These are phyloP conservation scores for Pseudorasbora parva DNA, from an alignment of 2,113 vertebrate species.

Conservation along the genomic window DNA sequence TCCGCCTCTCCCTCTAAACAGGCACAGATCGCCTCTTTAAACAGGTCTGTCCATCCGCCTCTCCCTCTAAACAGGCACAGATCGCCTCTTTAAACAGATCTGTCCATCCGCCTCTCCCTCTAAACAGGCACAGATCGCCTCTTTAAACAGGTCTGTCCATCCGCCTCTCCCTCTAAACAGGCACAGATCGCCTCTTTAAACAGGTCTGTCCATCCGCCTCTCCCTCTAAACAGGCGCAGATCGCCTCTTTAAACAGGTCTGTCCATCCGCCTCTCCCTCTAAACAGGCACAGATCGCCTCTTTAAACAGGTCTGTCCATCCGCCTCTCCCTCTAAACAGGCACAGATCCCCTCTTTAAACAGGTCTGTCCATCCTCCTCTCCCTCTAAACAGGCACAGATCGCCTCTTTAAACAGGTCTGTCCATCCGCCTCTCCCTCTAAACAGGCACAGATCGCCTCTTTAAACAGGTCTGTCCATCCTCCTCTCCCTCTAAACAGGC, in stretches of 20 bases:
- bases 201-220: slow-evolving; percentile 81
- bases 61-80: no score
- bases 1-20: no score
- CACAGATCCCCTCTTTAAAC: slow-evolving; percentile 87
- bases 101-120: no score
- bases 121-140: no score
- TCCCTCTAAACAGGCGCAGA: no score
- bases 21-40: slow-evolving; percentile 86
- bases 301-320: slow-evolving; percentile 83
- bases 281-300: slow-evolving; percentile 84
- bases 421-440: no score
- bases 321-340: no score
- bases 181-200: slow-evolving; percentile 85
- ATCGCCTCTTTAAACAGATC: slow-evolving; percentile 89
- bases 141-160: slow-evolving; percentile 82
- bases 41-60: slow-evolving; percentile 80
- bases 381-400: no score
- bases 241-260: slow-evolving; percentile 87
- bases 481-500: no score
- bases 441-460: slow-evolving; percentile 83
- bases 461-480: slow-evolving; percentile 84
- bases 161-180: no score
- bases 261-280: no score
- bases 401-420: slow-evolving; percentile 87
- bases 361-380: slow-evolving; percentile 78